phyloP scores from a whole-genome alignment of 2,797 vertebrate genomes.

The Darevskia mixta region DNA sequence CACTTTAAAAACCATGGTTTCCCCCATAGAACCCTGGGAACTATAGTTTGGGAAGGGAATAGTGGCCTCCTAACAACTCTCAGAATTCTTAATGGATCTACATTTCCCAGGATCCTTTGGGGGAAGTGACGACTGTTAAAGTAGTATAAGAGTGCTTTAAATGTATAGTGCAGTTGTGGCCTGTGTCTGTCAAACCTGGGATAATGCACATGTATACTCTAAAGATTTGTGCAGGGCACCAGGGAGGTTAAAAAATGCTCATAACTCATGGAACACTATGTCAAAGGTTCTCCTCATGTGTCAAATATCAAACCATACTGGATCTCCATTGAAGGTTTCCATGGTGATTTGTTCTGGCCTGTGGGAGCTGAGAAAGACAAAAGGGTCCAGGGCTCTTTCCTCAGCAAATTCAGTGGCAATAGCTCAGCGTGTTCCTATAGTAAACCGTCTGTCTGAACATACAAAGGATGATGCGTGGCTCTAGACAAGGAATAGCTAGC shows the following conservation, averaged over 20 bases:
- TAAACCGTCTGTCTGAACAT: neutral
- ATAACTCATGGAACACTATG: neutral
- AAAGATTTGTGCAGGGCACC: neutral
- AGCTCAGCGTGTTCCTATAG: too few relatives aligned
- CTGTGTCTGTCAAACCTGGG: neutral
- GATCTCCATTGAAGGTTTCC: neutral
- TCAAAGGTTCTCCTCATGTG: neutral
- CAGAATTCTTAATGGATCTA: too few relatives aligned
- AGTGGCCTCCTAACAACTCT: too few relatives aligned
- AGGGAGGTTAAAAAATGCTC: too few relatives aligned
- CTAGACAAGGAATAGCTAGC: too few relatives aligned
- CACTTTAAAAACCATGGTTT: too few relatives aligned
- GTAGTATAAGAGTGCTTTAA: too few relatives aligned
- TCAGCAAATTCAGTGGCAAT: neutral
- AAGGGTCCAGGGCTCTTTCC: neutral
- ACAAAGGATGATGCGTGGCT: neutral
- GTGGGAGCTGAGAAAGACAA: neutral
- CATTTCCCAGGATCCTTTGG: too few relatives aligned
- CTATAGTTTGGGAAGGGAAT: too few relatives aligned
- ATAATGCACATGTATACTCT: neutral
- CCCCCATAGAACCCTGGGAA: too few relatives aligned
- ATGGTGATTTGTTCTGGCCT: neutral
- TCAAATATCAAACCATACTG: neutral
- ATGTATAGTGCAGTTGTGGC: too few relatives aligned
- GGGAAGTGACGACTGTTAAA: too few relatives aligned